Evolutionary conservation across 2,888 invertebrate species (phyloP), one percentile per base, ranked within the genome.

Genomic region (Chrysina gloriosa): DNA sequence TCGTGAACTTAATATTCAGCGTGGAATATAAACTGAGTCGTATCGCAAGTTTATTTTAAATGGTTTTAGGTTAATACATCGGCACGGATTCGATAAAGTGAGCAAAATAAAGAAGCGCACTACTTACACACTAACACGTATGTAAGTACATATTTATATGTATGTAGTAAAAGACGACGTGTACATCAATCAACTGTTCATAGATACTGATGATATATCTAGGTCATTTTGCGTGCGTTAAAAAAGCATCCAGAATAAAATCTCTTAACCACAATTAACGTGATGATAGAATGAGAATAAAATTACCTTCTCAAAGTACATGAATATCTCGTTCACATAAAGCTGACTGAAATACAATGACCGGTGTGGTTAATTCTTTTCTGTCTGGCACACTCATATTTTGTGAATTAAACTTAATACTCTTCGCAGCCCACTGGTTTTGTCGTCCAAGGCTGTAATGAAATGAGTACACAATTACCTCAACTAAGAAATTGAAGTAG

Each of bases 151-250:
- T 58, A 58, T 58, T 39, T 39, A 14, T 58, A 39, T 58, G 25
- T 39, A 58, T 58, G 58, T 58, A 58, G 58, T 58, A 23, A 39
- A 58, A 58, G 11, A n/a, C 25, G 58, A 25, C 39, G 39, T 58
- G 39, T 58, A 58, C 58, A 58, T 58, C 58, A 58, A 58, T 58
- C 58, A 58, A 58, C 39, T 58, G 42, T 58, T 58, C 42, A 58
- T 58, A 58, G 58, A 39, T 39, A 58, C 39, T 39, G 58, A 58
- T 54, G 31, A 34, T 58, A 58, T 58, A 58, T 58, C 58, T 58
- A 58, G 58, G 58, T 58, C 58, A 58, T 58, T 58, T 39, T 39
- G 58, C 36, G 58, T 58, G 58, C 27, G 36, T 39, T 39, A 36
- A 52, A 58, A 56, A 58, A 58, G 19, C 58, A 25, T 58, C 58